Evolutionary conservation across 2,113 vertebrate species (phyloP).

Genomic region (Chelonoidis abingdonii): DNA sequence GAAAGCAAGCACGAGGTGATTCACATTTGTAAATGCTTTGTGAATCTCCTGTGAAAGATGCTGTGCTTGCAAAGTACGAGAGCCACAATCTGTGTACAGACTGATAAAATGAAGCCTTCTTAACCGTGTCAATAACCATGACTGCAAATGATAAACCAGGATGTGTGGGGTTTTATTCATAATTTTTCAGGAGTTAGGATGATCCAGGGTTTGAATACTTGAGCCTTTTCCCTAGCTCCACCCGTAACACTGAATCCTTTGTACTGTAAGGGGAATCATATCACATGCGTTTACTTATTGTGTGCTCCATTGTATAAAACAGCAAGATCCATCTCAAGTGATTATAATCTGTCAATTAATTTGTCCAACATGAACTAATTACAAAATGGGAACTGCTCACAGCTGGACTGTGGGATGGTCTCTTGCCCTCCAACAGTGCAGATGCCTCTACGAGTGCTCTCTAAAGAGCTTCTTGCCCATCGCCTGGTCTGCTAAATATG

Average conservation of each 20-base stretch:
- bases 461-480: neutral
- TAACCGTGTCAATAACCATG: neutral
- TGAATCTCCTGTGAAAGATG: slow-evolving; percentile 58
- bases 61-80: slow-evolving; percentile 35
- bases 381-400: neutral
- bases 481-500: neutral
- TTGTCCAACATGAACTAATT: neutral
- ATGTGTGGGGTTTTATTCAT: neutral
- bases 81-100: slow-evolving; percentile 1
- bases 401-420: neutral
- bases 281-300: neutral
- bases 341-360: neutral
- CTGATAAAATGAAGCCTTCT: neutral
- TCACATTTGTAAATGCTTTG: slow-evolving; percentile 73
- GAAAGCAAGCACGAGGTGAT: slow-evolving; percentile 44
- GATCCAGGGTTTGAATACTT: accelerated
- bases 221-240: neutral
- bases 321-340: neutral
- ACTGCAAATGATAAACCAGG: accelerated
- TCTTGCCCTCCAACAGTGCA: neutral
- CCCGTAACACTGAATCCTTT: neutral
- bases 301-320: neutral
- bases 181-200: accelerated
- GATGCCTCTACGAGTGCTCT: neutral
- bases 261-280: neutral